phyloP scores from a whole-genome alignment of 2,113 vertebrate genomes.

The Semnornis frantzii region DNA sequence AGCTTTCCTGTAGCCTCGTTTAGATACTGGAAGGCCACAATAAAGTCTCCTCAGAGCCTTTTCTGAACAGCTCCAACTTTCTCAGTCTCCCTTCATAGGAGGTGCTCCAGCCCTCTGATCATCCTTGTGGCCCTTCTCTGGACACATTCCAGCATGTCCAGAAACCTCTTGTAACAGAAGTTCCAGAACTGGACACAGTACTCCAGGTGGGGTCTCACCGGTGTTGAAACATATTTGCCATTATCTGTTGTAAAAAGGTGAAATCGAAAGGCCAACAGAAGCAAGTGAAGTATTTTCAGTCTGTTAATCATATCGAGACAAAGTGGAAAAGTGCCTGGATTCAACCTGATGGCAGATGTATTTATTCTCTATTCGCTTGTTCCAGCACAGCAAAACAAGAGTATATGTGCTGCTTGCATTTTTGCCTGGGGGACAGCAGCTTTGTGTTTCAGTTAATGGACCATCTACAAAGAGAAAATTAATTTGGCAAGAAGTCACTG shows the following conservation, averaged over 20 bases:
- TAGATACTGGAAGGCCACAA: no score
- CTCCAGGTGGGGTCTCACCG: no score
- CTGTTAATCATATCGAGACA: background rate
- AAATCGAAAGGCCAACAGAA: slow-evolving; percentile 11
- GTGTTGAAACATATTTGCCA: background rate
- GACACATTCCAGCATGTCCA: no score
- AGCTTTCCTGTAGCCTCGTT: no score
- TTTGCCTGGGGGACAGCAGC: slow-evolving; percentile 38
- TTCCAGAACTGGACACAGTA: no score
- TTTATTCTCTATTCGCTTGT: slow-evolving; percentile 44
- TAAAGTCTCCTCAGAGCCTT: no score
- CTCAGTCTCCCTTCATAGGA: no score
- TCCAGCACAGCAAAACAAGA: slow-evolving; percentile 21
- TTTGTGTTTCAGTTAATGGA: slow-evolving; percentile 60
- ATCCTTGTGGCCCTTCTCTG: no score
- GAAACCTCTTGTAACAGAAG: no score
- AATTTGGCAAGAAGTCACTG: slow-evolving; percentile 61
- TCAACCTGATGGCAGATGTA: slow-evolving; percentile 20
- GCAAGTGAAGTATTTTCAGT: slow-evolving; percentile 4
- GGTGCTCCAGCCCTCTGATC: no score
- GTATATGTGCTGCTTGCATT: background rate
- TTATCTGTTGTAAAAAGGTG: background rate
- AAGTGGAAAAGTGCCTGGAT: slow-evolving; percentile 33
- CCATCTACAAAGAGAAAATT: slow-evolving; percentile 69
- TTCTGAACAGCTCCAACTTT: no score